Evolutionary conservation across 2,888 invertebrate species (phyloP).

Genomic region (Cephus rjabovi): DNA sequence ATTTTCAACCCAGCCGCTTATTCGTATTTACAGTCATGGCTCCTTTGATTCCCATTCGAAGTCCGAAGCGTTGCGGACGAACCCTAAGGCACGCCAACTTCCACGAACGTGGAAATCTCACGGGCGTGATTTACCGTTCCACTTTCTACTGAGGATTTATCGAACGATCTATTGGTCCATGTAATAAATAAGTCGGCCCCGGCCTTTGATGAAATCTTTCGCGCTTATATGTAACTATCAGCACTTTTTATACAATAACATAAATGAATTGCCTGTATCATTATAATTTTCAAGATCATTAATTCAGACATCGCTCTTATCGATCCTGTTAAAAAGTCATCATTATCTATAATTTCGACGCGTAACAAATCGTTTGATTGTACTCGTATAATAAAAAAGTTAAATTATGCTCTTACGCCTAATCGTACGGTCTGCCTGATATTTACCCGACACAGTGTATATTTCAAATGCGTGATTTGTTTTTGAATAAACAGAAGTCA

Average conservation of each 20-base stretch:
- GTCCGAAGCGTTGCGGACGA: not conserved
- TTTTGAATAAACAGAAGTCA: not conserved
- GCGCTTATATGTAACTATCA: slow-evolving; percentile 23
- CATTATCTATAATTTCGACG: not conserved
- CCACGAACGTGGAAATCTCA: slow-evolving; percentile 38
- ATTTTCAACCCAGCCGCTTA: not conserved
- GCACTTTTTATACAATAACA: slow-evolving; percentile 9
- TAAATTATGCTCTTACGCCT: not conserved
- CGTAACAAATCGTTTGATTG: not conserved
- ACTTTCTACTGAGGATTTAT: slow-evolving; percentile 45
- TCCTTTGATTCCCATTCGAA: slow-evolving; percentile 1
- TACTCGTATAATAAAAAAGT: not conserved
- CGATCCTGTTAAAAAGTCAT: not conserved
- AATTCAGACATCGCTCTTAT: not conserved
- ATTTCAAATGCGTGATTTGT: not conserved
- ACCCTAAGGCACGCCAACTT: slow-evolving; percentile 11
- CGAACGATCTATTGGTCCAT: slow-evolving; percentile 26
- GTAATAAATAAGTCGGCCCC: not conserved
- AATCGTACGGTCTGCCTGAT: not conserved
- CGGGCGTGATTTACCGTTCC: slow-evolving; percentile 38
- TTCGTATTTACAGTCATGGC: not conserved
- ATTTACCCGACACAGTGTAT: not conserved
- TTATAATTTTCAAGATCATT: not conserved
- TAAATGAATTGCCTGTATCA: not conserved
- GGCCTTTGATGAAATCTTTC: slow-evolving; percentile 9